Evolutionary conservation across 2,797 vertebrate genomes (phyloP).

Genomic region (Crax fasciolata): DNA sequence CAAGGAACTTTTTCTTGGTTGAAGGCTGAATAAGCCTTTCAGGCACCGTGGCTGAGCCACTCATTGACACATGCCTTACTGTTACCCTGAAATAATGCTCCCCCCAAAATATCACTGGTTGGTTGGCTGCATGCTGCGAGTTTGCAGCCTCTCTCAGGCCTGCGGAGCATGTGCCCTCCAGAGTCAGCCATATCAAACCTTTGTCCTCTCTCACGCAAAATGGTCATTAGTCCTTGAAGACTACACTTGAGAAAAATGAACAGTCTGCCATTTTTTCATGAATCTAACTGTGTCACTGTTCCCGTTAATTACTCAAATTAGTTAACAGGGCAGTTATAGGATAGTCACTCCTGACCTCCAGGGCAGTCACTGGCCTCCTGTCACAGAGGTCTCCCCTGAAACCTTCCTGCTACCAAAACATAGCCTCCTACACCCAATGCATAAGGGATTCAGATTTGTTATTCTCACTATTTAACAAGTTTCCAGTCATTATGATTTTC

Average conservation of each 20-base stretch:
- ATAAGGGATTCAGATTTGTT: neutral
- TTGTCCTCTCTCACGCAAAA: neutral
- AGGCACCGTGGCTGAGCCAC: neutral
- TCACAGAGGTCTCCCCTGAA: neutral
- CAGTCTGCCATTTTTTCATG: neutral
- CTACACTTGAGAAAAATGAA: neutral
- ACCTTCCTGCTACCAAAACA: neutral
- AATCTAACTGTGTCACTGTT: neutral
- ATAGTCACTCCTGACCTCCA: neutral
- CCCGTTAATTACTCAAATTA: neutral
- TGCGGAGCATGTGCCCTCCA: neutral
- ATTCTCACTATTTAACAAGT: neutral
- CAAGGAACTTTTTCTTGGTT: neutral
- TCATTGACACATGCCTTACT: neutral
- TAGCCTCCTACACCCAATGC: neutral
- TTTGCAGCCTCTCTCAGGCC: neutral
- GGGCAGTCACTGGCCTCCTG: neutral
- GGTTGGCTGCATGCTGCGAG: neutral
- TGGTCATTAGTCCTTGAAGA: neutral
- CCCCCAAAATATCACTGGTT: neutral
- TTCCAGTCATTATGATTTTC: neutral
- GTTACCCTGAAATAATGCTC: neutral
- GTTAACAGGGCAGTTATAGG: neutral
- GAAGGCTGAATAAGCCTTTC: slow-evolving; percentile 25
- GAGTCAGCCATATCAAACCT: neutral